These are phyloP conservation scores for Spicauda simplicius DNA, from an alignment of 2,888 invertebrate genomes.

Conservation along the genomic window DNA sequence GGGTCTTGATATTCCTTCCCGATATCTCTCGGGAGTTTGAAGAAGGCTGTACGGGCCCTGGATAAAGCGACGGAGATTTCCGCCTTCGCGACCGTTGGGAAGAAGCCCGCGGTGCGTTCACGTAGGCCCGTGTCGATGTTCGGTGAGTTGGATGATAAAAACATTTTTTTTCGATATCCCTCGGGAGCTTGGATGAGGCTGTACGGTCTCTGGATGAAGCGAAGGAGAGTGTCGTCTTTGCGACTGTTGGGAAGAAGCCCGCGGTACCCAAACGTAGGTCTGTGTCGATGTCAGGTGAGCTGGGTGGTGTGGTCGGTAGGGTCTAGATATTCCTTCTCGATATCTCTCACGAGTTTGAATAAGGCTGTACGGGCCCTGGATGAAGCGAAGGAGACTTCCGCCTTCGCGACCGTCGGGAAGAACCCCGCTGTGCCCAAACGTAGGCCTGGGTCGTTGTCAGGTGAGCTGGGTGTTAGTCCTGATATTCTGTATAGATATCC, in stretches of 20 bases:
- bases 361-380: no score
- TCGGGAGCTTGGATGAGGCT: constrained; percentile 78
- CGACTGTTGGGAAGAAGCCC: constrained; percentile 79
- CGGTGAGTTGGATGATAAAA: no score
- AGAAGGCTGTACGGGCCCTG: no score
- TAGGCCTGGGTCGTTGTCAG: constrained; percentile 85
- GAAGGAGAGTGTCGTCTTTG: constrained; percentile 69
- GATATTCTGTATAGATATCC: no score
- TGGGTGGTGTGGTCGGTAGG: no score
- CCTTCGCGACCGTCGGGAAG: constrained; percentile 78
- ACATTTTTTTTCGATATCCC: constrained; percentile 79
- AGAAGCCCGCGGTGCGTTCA: constrained; percentile 81
- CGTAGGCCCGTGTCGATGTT: constrained; percentile 86
- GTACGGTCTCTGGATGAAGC: constrained; percentile 75
- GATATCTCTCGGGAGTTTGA: no score
- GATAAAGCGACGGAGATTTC: no score
- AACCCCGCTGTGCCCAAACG: constrained; percentile 82
- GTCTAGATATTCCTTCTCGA: no score
- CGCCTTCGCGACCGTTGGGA: no score
- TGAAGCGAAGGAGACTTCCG: constrained; percentile 68
- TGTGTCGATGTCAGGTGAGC: constrained; percentile 81
- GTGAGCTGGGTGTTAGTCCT: no score
- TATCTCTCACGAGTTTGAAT: no score
- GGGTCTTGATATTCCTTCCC: no score
- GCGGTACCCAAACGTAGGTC: constrained; percentile 84